Conservation (phyloP, 2,888 invertebrate species). For the Coenonympha arcania region DNA sequence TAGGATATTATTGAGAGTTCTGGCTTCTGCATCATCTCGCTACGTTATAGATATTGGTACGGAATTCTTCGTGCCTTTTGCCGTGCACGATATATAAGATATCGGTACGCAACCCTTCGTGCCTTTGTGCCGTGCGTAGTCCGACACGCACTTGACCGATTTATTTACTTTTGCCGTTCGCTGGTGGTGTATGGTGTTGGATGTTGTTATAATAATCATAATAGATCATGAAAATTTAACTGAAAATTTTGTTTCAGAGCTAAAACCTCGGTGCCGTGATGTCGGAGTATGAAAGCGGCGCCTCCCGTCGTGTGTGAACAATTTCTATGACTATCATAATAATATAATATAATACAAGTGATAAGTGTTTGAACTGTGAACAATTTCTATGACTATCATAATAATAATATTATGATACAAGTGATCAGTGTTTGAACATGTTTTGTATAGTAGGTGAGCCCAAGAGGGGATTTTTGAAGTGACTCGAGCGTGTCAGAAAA, state of each 20-base stretch:
- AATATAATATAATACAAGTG: conserved; percentile 5
- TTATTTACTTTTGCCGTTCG: not conserved
- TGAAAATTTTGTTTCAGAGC: conserved; percentile 51
- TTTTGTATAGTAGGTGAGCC: too few relatives aligned
- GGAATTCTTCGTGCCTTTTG: too few relatives aligned
- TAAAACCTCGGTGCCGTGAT: conserved; percentile 66
- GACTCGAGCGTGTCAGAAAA: too few relatives aligned
- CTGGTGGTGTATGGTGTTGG: not conserved
- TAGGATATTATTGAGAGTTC: too few relatives aligned
- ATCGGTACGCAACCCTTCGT: too few relatives aligned
- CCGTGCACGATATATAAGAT: too few relatives aligned
- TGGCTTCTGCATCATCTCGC: too few relatives aligned
- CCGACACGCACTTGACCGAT: not conserved
- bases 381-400: conserved; percentile 42
- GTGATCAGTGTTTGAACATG: not conserved
- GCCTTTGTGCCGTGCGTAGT: too few relatives aligned
- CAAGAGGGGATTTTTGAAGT: too few relatives aligned
- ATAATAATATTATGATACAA: conserved; percentile 2
- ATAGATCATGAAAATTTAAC: too few relatives aligned
- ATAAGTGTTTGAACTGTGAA: conserved; percentile 39
- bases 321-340: conserved; percentile 37
- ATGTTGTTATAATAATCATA: too few relatives aligned
- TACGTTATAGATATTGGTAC: too few relatives aligned
- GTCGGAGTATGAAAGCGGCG: conserved; percentile 42
- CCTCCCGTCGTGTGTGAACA: conserved; percentile 49